Percentiles rank a stretch among this genome's conserved stretches.
phyloP scores from a whole-genome alignment of 2,113 vertebrate genomes.

The Camelus dromedarius region DNA sequence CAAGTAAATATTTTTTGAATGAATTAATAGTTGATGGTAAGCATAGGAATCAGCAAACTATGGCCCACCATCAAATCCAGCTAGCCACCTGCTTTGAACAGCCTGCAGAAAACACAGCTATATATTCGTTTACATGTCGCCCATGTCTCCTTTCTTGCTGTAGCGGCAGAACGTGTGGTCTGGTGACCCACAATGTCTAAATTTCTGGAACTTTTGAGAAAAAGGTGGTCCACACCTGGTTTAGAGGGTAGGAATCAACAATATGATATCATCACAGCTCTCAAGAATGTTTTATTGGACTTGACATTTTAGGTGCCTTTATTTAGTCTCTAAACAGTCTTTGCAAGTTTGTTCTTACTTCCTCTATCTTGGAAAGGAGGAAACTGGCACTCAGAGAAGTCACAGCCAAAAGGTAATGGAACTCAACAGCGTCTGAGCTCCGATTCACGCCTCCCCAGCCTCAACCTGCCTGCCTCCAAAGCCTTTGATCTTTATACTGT shows the following conservation, averaged over 20 bases:
- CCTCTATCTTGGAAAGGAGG: neutral
- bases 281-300: neutral
- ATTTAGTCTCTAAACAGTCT: neutral
- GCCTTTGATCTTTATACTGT: neutral
- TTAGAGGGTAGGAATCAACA: neutral
- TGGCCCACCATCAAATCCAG: neutral
- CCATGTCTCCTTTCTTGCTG: neutral
- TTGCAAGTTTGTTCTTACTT: neutral
- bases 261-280: neutral
- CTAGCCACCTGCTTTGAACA: neutral
- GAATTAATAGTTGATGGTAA: neutral
- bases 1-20: neutral
- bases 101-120: too few species aligned
- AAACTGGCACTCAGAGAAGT: neutral
- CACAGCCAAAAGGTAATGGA: neutral
- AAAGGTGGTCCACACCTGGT: neutral
- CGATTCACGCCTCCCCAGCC: accelerated
- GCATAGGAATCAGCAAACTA: neutral
- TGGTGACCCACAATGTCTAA: neutral
- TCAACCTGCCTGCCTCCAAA: neutral
- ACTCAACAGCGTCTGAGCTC: neutral
- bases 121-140: neutral
- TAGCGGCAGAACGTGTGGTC: neutral
- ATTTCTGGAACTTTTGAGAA: neutral
- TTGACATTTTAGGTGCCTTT: neutral